Percentiles rank a stretch among this genome's conserved stretches.
Conservation (phyloP, 2,113 vertebrate species). For the Colinus virginianus region DNA sequence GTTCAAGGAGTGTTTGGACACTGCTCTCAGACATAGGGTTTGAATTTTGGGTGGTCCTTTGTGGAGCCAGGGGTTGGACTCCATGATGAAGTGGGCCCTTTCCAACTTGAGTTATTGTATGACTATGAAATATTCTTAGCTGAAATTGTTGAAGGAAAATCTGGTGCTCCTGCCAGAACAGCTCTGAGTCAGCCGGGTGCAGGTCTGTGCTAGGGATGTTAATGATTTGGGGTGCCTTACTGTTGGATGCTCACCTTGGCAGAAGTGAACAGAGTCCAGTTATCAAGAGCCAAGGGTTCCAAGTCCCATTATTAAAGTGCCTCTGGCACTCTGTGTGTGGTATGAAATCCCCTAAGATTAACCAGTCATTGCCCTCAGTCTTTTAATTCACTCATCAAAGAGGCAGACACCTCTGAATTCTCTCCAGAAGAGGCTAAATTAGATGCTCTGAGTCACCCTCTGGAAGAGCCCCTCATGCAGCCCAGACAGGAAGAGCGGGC, state of each 20-base stretch:
- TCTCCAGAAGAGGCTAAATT: constrained; percentile 46
- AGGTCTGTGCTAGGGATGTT: not conserved
- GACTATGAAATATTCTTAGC: not conserved
- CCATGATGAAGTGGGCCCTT: not conserved
- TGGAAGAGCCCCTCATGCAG: constrained; percentile 33
- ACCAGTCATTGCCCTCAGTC: constrained; percentile 57
- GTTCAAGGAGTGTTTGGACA: not conserved
- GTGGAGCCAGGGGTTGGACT: not conserved
- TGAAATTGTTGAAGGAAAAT: not conserved
- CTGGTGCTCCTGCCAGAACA: not conserved
- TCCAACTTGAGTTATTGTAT: not conserved
- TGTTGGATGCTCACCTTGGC: not conserved
- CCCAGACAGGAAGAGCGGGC: not conserved
- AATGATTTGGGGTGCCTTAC: not conserved
- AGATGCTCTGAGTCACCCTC: constrained; percentile 38
- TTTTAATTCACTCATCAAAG: constrained; percentile 63
- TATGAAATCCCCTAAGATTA: constrained; percentile 71
- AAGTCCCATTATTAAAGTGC: constrained; percentile 41
- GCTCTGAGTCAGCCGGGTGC: not conserved
- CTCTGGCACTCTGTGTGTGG: constrained; percentile 54
- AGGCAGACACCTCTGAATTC: constrained; percentile 53
- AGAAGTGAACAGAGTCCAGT: not conserved
- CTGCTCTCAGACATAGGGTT: not conserved
- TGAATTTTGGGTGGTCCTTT: not conserved
- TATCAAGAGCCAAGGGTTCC: constrained; percentile 45